Percentiles rank a stretch among this genome's conserved stretches.
phyloP scores from a whole-genome alignment of 1,140 invertebrate genomes.

The Lamellibrachia luymesi region DNA sequence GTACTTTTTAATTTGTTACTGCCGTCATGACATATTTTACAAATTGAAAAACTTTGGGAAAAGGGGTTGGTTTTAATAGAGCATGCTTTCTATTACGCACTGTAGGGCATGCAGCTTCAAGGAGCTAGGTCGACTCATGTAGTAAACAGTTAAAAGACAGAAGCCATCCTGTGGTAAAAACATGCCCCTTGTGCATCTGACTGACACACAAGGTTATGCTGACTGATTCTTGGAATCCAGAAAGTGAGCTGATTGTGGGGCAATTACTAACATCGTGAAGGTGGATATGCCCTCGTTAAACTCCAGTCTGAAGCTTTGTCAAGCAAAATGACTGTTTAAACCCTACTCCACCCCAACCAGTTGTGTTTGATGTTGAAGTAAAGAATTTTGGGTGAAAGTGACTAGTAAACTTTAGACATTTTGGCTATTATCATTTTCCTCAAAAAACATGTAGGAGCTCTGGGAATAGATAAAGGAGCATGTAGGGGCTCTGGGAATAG shows the following conservation, averaged over 20 bases:
- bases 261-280: neutral
- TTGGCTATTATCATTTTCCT: no score
- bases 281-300: neutral
- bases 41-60: neutral
- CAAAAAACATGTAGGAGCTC: no score
- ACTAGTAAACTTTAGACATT: no score
- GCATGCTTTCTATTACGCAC: neutral
- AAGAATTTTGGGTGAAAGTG: neutral
- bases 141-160: neutral
- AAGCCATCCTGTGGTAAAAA: neutral
- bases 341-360: neutral
- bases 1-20: neutral
- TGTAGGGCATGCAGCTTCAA: neutral
- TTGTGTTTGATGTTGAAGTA: neutral
- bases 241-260: neutral
- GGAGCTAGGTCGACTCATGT: neutral
- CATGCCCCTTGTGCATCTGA: neutral
- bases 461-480: no score
- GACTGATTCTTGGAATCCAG: neutral
- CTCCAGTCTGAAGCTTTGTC: neutral
- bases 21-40: neutral
- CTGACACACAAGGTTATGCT: neutral
- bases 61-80: neutral
- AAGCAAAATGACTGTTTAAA: neutral
- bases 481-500: no score